phyloP scores from a whole-genome alignment of 2,797 vertebrate species.

The Mus spretus region DNA sequence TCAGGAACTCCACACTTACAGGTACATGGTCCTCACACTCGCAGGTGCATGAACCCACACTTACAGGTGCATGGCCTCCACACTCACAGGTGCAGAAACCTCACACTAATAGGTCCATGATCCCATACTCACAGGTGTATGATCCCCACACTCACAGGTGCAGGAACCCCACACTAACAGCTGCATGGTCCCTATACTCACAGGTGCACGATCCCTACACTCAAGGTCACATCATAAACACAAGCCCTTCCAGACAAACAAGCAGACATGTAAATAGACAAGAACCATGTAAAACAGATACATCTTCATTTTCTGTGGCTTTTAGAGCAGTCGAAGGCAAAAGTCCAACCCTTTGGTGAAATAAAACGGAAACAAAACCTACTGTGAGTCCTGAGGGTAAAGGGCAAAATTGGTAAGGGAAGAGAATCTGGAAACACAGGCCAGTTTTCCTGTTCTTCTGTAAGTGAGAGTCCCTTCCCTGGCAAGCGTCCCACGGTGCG shows the following conservation, averaged over 20 bases:
- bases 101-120: not conserved
- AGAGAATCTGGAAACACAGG: not conserved
- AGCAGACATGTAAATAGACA: not conserved
- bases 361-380: not conserved
- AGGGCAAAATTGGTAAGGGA: not conserved
- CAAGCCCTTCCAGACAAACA: not conserved
- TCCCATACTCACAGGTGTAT: not conserved
- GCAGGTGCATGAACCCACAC: not conserved
- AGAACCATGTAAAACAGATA: not conserved
- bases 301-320: not conserved
- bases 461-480: not conserved
- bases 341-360: not conserved
- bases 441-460: not conserved
- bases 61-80: not conserved
- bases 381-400: not conserved
- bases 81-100: not conserved
- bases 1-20: not conserved
- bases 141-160: not conserved
- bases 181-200: not conserved
- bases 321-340: not conserved
- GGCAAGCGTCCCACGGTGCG: not conserved
- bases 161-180: not conserved
- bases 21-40: not conserved
- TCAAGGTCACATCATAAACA: not conserved
- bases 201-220: not conserved